A percentile compares a stretch with the other conserved stretches of the same genome.
Conservation (phyloP, 2,888 invertebrate species). For the Seladonia tumulorum region DNA sequence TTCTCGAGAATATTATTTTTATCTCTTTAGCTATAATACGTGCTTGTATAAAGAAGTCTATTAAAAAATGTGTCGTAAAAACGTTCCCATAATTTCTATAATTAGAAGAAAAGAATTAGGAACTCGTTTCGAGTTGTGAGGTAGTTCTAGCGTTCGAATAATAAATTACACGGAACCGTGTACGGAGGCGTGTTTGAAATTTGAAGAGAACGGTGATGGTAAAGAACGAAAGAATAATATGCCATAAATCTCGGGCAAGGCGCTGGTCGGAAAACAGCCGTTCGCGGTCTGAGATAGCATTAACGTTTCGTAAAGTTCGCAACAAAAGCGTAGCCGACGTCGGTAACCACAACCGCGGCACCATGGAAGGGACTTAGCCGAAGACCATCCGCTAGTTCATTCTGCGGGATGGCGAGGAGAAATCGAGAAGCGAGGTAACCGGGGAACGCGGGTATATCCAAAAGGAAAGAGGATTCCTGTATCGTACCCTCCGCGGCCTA, state of each 20-base stretch:
- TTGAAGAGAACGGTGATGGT: background rate
- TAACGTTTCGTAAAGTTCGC: constrained; percentile 45
- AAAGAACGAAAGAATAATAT: background rate
- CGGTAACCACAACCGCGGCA: constrained; percentile 45
- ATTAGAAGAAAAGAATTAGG: no score
- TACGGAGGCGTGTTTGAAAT: background rate
- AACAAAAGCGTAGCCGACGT: constrained; percentile 52
- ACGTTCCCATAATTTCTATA: background rate
- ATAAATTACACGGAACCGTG: background rate
- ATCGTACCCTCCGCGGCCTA: constrained; percentile 62
- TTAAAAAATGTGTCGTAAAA: background rate
- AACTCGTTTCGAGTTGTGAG: background rate
- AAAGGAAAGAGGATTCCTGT: constrained; percentile 66
- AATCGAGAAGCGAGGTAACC: constrained; percentile 55
- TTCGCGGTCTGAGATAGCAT: constrained; percentile 32
- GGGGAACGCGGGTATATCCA: constrained; percentile 41
- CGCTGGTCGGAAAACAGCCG: background rate
- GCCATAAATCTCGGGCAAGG: background rate
- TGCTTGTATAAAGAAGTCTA: background rate
- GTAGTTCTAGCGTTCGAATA: no score
- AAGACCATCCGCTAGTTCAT: constrained; percentile 60
- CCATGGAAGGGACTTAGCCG: constrained; percentile 49
- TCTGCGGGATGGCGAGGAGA: constrained; percentile 58
- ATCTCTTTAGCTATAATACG: background rate
- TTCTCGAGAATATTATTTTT: background rate